phyloP scores from a whole-genome alignment of 2,797 vertebrate genomes.

The Erethizon dorsatum region DNA sequence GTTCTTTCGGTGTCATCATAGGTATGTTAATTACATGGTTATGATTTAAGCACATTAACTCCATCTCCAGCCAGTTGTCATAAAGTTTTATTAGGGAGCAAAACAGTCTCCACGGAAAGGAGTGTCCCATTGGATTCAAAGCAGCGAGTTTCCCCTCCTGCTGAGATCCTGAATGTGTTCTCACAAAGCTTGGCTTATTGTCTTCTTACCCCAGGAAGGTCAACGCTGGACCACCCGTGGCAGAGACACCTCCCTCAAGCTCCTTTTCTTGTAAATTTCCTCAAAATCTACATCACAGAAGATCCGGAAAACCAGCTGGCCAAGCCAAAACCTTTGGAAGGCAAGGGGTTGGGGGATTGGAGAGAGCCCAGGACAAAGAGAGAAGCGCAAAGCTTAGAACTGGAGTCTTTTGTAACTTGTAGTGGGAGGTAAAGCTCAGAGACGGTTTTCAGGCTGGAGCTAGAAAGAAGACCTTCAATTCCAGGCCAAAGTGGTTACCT shows the following conservation, averaged over 20 bases:
- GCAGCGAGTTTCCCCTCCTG: neutral
- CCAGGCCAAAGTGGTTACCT: neutral
- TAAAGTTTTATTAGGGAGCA: neutral
- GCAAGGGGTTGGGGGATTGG: neutral
- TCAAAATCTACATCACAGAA: constrained; percentile 54
- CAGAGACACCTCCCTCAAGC: neutral
- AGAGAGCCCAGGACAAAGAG: neutral
- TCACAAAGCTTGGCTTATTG: neutral
- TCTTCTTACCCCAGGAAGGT: neutral
- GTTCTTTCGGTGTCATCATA: neutral
- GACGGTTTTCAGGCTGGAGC: neutral
- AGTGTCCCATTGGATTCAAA: neutral
- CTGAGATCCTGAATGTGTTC: neutral
- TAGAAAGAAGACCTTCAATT: neutral
- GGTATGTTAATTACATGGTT: constrained; percentile 7
- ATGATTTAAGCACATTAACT: constrained; percentile 27
- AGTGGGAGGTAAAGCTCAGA: neutral
- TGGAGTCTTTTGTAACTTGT: neutral
- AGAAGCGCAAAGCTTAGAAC: neutral
- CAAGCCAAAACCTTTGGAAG: neutral
- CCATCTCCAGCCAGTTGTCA: neutral
- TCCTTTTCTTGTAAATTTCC: neutral
- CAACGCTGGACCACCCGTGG: neutral
- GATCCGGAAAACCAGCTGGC: neutral
- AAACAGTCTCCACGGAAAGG: neutral